phyloP scores from a whole-genome alignment of 2,113 vertebrate species.

The pig (Sus scrofa) region DNA sequence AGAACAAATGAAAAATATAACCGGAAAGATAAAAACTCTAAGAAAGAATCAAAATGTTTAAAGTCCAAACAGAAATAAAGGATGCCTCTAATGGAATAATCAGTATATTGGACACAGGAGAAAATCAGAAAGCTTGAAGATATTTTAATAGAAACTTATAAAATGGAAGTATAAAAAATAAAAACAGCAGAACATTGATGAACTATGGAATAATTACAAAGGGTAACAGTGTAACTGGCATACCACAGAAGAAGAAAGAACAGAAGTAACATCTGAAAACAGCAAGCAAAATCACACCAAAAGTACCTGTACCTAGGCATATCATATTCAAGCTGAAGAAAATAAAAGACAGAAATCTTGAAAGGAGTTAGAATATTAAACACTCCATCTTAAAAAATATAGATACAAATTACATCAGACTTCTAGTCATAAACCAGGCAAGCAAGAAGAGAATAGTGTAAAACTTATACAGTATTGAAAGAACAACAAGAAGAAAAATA shows the following conservation, averaged over 20 bases:
- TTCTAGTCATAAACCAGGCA: neutral
- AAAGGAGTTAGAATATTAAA: neutral
- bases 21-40: neutral
- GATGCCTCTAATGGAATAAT: too few species aligned
- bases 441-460: neutral
- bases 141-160: neutral
- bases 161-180: neutral
- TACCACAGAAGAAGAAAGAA: neutral
- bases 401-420: neutral
- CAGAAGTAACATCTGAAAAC: neutral
- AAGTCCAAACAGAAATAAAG: neutral
- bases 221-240: neutral
- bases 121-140: neutral
- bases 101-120: neutral
- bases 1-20: neutral
- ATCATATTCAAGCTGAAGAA: neutral
- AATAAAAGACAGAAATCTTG: neutral
- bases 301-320: neutral
- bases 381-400: neutral
- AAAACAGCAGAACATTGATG: neutral
- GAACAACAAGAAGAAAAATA: neutral
- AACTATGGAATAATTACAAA: neutral
- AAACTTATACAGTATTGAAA: neutral
- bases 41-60: neutral
- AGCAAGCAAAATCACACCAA: neutral